Conservation (phyloP, 2,113 vertebrate genomes). For the Sceloporus undulatus region DNA sequence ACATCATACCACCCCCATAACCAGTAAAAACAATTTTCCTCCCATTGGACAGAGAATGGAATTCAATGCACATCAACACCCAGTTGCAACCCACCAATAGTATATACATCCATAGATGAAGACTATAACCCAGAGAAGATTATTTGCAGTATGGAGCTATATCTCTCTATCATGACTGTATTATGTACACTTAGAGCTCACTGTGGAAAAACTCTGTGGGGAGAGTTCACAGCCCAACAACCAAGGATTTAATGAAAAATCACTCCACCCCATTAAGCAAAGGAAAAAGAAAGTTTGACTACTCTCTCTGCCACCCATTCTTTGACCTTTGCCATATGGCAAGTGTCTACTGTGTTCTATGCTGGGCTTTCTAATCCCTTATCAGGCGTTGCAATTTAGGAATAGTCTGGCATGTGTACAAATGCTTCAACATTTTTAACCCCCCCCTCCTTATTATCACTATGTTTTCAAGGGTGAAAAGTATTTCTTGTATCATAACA, state of each 20-base stretch:
- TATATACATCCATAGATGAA: not conserved
- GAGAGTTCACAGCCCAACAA: not conserved
- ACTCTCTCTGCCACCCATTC: not conserved
- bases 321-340: not conserved
- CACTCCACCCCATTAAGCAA: not conserved
- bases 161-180: not conserved
- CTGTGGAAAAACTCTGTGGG: not conserved
- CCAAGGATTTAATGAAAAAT: not conserved
- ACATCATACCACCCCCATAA: not conserved
- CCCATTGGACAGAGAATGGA: not conserved
- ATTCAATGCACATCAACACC: not conserved
- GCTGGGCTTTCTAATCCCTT: not conserved
- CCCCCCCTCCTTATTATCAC: no score
- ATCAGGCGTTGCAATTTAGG: not conserved
- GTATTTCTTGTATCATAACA: not conserved
- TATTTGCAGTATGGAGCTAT: not conserved
- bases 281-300: not conserved
- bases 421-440: not conserved
- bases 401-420: not conserved
- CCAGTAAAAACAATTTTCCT: not conserved
- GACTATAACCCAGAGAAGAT: not conserved
- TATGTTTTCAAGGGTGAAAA: not conserved
- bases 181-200: not conserved
- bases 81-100: not conserved
- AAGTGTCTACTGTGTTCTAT: not conserved